Evolutionary conservation across 2,888 invertebrate species (phyloP).

Genomic region (Diabrotica balteata): DNA sequence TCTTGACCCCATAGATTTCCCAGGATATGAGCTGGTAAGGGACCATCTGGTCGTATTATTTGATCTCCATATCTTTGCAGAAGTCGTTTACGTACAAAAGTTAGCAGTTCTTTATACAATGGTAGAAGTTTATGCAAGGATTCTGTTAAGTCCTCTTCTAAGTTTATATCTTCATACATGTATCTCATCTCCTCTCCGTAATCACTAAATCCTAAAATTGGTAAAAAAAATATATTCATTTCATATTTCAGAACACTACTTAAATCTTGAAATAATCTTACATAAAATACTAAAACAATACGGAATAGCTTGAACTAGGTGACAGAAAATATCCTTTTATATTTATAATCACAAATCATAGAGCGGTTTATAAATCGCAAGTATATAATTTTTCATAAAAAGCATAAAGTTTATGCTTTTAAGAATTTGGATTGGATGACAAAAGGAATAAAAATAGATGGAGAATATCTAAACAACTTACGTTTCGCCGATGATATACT

Average conservation of each 20-base stretch:
- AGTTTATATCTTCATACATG: constrained; percentile 74
- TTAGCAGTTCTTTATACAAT: constrained; percentile 82
- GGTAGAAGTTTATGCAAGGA: constrained; percentile 73
- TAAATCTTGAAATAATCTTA: too few relatives aligned
- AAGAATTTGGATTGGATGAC: too few relatives aligned
- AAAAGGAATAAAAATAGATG: too few relatives aligned
- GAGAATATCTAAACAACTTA: too few relatives aligned
- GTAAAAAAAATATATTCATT: constrained; percentile 6
- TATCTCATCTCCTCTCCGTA: constrained; percentile 83
- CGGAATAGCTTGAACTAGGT: too few relatives aligned
- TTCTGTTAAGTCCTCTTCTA: constrained; percentile 66
- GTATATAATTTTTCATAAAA: too few relatives aligned
- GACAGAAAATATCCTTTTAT: too few relatives aligned
- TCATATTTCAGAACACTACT: not conserved
- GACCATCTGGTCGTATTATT: constrained; percentile 69
- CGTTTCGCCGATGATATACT: too few relatives aligned
- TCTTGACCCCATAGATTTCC: constrained; percentile 89
- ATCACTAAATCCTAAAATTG: constrained; percentile 72
- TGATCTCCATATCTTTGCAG: constrained; percentile 59
- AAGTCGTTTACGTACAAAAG: constrained; percentile 77
- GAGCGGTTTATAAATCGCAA: too few relatives aligned
- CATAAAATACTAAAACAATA: too few relatives aligned
- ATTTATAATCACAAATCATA: too few relatives aligned
- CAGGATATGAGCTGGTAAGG: constrained; percentile 84
- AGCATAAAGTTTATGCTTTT: too few relatives aligned